Percentiles rank a stretch among this genome's conserved stretches.
These are phyloP conservation scores for Iselma pallidipennis DNA, from an alignment of 2,888 invertebrate species.

Conservation along the genomic window DNA sequence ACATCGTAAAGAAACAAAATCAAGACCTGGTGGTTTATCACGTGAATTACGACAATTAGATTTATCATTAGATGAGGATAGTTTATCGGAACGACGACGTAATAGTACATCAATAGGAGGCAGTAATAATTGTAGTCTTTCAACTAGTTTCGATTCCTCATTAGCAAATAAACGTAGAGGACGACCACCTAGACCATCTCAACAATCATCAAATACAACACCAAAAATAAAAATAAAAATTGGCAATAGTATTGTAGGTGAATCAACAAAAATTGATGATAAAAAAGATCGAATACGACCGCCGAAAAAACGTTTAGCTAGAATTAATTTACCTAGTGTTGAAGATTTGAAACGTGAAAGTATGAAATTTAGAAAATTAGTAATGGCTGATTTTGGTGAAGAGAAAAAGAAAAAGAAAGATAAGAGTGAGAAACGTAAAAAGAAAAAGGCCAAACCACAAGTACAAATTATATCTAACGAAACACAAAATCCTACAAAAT, in stretches of 20 bases:
- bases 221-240: constrained; percentile 81
- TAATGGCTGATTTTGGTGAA: constrained; percentile 82
- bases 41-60: constrained; percentile 69
- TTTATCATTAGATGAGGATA: constrained; percentile 62
- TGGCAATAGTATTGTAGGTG: constrained; percentile 61
- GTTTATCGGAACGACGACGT: constrained; percentile 58
- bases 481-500: constrained; percentile 65
- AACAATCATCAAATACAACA: constrained; percentile 50
- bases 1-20: constrained; percentile 62
- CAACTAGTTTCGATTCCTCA: constrained; percentile 36
- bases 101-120: constrained; percentile 56
- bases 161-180: constrained; percentile 51
- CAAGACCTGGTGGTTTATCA: constrained; percentile 58
- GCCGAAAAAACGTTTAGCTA: constrained; percentile 78
- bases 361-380: constrained; percentile 83
- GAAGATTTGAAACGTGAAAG: constrained; percentile 82
- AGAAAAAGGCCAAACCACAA: constrained; percentile 59
- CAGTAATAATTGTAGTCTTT: constrained; percentile 50
- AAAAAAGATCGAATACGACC: constrained; percentile 65
- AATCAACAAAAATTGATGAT: constrained; percentile 53
- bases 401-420: constrained; percentile 57
- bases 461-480: constrained; percentile 63
- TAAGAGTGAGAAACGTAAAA: constrained; percentile 59
- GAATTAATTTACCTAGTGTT: constrained; percentile 69
- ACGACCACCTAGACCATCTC: constrained; percentile 48